These are phyloP conservation scores for Acrocephalus kingi DNA, from an alignment of 2,113 vertebrate species.

Conservation along the genomic window DNA sequence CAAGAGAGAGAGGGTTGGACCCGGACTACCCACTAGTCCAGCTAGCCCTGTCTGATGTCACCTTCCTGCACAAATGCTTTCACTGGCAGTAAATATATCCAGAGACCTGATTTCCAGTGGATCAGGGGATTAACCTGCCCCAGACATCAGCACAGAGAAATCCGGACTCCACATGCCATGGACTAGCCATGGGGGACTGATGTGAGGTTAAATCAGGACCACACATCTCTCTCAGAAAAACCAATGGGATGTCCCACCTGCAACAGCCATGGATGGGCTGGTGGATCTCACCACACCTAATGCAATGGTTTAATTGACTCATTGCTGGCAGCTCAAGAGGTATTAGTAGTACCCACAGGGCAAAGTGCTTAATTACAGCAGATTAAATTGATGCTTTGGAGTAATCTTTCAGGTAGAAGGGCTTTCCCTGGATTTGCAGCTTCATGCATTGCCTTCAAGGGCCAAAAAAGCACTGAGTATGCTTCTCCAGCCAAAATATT, in stretches of 20 bases:
- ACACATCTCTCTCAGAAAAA: neutral
- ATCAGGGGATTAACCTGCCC: constrained; percentile 2
- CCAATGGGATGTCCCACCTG: neutral
- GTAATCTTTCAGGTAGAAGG: neutral
- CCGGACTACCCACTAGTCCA: accelerated
- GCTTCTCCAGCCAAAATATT: neutral
- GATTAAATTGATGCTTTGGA: neutral
- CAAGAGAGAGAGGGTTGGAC: neutral
- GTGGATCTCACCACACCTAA: neutral
- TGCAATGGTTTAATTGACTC: neutral
- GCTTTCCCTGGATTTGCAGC: neutral
- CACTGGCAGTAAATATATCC: neutral
- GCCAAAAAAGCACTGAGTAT: neutral
- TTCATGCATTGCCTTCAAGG: neutral
- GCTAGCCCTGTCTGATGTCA: neutral
- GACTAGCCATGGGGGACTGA: accelerated
- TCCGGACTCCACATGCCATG: neutral
- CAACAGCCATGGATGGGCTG: neutral
- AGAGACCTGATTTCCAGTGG: neutral
- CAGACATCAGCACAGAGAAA: neutral
- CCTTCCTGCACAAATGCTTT: neutral
- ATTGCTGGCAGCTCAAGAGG: neutral
- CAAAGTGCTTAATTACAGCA: neutral
- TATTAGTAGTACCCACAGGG: neutral
- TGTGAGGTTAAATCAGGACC: neutral